These are phyloP conservation scores for Lordiphosa fenestrarum DNA, from an alignment of 2,888 invertebrate species.

Conservation along the genomic window DNA sequence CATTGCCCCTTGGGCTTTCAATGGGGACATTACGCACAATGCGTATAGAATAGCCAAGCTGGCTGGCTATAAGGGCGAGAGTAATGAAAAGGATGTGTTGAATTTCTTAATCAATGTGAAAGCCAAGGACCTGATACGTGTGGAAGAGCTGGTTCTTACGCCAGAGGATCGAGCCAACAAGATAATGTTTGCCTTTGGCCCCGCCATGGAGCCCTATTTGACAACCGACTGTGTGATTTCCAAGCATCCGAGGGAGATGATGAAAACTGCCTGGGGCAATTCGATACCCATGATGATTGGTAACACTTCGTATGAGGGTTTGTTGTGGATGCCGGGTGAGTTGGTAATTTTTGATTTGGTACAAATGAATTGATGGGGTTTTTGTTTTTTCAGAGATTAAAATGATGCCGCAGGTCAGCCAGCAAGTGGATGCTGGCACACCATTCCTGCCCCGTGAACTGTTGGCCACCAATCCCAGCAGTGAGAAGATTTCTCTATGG, in stretches of 20 bases:
- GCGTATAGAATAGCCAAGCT: slow-evolving; percentile 74
- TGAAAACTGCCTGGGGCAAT: slow-evolving; percentile 78
- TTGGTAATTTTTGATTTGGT: neutral
- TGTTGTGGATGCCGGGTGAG: slow-evolving; percentile 69
- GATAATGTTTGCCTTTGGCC: slow-evolving; percentile 75
- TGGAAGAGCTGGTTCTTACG: slow-evolving; percentile 70
- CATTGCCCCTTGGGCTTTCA: slow-evolving; percentile 68
- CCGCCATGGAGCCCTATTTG: slow-evolving; percentile 76
- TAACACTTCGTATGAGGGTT: slow-evolving; percentile 77
- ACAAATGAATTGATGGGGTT: too few species aligned
- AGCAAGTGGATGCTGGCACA: slow-evolving; percentile 60
- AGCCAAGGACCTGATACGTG: slow-evolving; percentile 68
- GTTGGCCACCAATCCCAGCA: slow-evolving; percentile 46
- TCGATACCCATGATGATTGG: slow-evolving; percentile 79
- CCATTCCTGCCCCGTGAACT: slow-evolving; percentile 71
- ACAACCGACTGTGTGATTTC: slow-evolving; percentile 77
- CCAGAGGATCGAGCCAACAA: slow-evolving; percentile 63
- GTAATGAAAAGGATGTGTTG: slow-evolving; percentile 78
- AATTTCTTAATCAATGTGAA: slow-evolving; percentile 75
- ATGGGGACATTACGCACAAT: slow-evolving; percentile 55
- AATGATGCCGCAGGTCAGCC: slow-evolving; percentile 39
- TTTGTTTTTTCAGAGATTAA: slow-evolving; percentile 46
- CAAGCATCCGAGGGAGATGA: slow-evolving; percentile 75
- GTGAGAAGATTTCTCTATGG: slow-evolving; percentile 50
- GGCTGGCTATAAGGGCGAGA: slow-evolving; percentile 75